Conservation (phyloP, 2,113 vertebrate species). For the Paracanthobrama guichenoti region DNA sequence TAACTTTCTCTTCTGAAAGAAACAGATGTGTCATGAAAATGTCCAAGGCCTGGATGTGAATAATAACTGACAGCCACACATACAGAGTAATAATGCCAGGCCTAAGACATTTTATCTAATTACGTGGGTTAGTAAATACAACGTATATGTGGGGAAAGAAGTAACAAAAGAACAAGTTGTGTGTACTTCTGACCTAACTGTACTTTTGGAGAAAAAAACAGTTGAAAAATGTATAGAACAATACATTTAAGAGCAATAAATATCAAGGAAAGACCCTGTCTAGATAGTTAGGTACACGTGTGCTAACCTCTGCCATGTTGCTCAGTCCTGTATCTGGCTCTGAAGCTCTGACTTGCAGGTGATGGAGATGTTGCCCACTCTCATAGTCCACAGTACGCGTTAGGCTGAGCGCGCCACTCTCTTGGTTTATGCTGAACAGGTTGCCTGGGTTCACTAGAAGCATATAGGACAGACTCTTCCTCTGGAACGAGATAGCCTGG, state of each 20-base stretch:
- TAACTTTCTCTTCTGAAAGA: neutral
- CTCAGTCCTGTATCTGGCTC: constrained; percentile 81
- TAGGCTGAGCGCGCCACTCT: constrained; percentile 81
- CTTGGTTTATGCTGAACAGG: constrained; percentile 82
- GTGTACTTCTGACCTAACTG: neutral
- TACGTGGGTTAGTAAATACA: neutral
- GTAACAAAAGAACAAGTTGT: neutral
- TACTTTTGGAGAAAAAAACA: neutral
- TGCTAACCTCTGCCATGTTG: constrained; percentile 80
- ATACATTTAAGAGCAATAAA: neutral
- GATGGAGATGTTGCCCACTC: constrained; percentile 81
- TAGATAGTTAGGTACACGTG: neutral
- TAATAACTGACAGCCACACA: neutral
- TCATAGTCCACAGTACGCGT: constrained; percentile 81
- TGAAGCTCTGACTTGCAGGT: constrained; percentile 79
- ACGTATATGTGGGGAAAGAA: neutral
- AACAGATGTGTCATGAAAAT: neutral
- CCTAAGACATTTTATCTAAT: neutral
- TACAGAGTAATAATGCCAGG: neutral
- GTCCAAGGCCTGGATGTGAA: neutral
- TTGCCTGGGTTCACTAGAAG: constrained; percentile 82
- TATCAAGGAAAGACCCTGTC: neutral
- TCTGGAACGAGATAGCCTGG: constrained; percentile 88
- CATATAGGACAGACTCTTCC: constrained; percentile 76
- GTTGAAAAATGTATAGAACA: neutral